Conservation (phyloP, 1,140 invertebrate genomes). For the Drosophila prosaltans region DNA sequence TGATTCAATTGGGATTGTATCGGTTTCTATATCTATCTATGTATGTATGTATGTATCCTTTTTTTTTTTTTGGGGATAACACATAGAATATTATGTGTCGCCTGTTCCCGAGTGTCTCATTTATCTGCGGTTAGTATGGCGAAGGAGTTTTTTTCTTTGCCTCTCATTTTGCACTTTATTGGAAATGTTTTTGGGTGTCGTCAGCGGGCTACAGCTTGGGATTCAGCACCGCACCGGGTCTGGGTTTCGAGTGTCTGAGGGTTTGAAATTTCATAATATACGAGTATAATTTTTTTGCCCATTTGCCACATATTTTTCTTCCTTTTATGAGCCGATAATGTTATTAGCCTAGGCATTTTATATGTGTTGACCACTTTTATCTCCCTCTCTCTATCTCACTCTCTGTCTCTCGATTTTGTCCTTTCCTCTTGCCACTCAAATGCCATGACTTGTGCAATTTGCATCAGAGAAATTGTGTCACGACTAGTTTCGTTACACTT, state of each 20-base stretch:
- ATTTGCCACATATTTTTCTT: slow-evolving; percentile 26
- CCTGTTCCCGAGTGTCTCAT: slow-evolving; percentile 71
- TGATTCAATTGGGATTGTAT: slow-evolving; percentile 81
- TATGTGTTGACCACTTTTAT: slow-evolving; percentile 49
- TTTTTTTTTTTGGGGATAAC: neutral
- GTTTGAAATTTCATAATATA: slow-evolving; percentile 66
- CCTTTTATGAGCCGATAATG: slow-evolving; percentile 72
- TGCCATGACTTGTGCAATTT: slow-evolving; percentile 74
- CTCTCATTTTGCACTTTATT: slow-evolving; percentile 50
- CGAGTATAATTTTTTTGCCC: slow-evolving; percentile 46
- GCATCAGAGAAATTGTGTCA: slow-evolving; percentile 73
- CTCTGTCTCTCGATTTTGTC: neutral
- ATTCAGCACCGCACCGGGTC: neutral
- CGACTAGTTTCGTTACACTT: slow-evolving; percentile 74
- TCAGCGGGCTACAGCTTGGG: neutral
- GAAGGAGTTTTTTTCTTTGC: neutral
- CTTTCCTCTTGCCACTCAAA: slow-evolving; percentile 40
- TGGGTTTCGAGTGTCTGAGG: slow-evolving; percentile 40
- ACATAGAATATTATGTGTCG: slow-evolving; percentile 19
- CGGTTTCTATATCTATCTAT: slow-evolving; percentile 27
- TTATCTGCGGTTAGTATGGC: slow-evolving; percentile 67
- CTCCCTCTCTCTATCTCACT: neutral
- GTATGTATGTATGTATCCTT: slow-evolving; percentile 2
- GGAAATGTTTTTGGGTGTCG: slow-evolving; percentile 39
- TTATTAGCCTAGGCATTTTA: slow-evolving; percentile 67